These are phyloP conservation scores for Acanthopleura granulata DNA, from an alignment of 2,888 invertebrate species.

Conservation along the genomic window DNA sequence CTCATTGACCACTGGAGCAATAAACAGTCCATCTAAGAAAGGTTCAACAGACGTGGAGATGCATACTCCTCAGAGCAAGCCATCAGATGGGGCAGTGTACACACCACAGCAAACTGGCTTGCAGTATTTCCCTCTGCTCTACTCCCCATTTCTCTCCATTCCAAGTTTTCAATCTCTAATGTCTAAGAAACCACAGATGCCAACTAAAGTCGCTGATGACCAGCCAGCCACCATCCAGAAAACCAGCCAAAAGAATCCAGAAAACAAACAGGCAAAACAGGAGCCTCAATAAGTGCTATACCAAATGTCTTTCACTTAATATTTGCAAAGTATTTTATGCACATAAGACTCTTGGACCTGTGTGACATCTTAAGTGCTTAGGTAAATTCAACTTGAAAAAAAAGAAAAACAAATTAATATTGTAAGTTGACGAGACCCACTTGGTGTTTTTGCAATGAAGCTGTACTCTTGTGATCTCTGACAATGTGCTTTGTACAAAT, in stretches of 20 bases:
- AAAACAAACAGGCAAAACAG: neutral
- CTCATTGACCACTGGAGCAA: neutral
- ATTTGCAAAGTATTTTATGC: conserved; percentile 19
- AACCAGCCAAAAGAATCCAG: neutral
- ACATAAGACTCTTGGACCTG: neutral
- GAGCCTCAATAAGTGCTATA: conserved; percentile 16
- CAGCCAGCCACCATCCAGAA: neutral
- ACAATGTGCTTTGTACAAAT: neutral
- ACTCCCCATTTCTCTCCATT: neutral
- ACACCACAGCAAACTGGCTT: neutral
- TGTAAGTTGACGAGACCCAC: neutral
- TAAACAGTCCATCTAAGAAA: neutral
- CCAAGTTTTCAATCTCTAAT: neutral
- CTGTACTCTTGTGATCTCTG: neutral
- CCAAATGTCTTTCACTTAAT: conserved; percentile 14
- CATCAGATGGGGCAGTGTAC: neutral
- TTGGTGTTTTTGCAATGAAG: neutral
- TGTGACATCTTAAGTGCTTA: too few relatives aligned
- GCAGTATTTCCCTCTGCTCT: neutral
- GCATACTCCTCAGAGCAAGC: too few relatives aligned
- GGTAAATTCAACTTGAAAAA: neutral
- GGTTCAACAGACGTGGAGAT: neutral
- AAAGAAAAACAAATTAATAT: neutral
- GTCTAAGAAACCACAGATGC: neutral
- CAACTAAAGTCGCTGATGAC: neutral